Evolutionary conservation across 2,888 invertebrate species (phyloP).

Genomic region (Thymelicus lineola): DNA sequence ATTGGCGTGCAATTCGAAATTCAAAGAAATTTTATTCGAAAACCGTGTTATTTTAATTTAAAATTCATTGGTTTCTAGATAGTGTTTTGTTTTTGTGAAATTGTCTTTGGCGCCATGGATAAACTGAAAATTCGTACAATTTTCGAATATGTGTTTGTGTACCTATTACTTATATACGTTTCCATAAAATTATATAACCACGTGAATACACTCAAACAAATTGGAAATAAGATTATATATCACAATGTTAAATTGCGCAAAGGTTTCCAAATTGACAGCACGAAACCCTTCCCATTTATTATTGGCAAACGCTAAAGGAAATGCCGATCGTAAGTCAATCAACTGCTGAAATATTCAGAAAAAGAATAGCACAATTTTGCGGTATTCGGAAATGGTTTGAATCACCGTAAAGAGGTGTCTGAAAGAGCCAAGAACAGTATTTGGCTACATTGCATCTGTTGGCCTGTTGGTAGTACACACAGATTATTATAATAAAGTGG

Average conservation of each 20-base stretch:
- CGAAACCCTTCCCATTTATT: conserved; percentile 21
- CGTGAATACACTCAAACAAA: too few relatives aligned
- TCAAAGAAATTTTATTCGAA: too few relatives aligned
- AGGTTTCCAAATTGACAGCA: conserved; percentile 10
- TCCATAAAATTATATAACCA: too few relatives aligned
- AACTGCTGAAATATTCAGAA: conserved; percentile 15
- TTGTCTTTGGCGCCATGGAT: too few relatives aligned
- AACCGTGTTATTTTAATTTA: too few relatives aligned
- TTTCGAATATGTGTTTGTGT: too few relatives aligned
- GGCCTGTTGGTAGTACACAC: conserved; percentile 41
- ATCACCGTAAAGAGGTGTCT: conserved; percentile 2
- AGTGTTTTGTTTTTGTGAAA: too few relatives aligned
- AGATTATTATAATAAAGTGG: conserved; percentile 56
- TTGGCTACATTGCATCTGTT: conserved; percentile 45
- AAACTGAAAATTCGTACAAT: too few relatives aligned
- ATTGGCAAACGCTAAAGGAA: conserved; percentile 38
- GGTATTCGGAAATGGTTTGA: conserved; percentile 27
- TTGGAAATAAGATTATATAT: background rate
- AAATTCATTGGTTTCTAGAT: too few relatives aligned
- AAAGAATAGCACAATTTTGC: conserved; percentile 25
- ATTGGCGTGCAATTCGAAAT: too few relatives aligned
- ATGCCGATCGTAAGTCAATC: conserved; percentile 16
- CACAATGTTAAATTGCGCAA: conserved; percentile 15
- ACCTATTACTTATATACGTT: too few relatives aligned
- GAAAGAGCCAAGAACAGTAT: background rate